Evolutionary conservation across 2,888 invertebrate species (phyloP).

Genomic region (Metallyticus violacea): DNA sequence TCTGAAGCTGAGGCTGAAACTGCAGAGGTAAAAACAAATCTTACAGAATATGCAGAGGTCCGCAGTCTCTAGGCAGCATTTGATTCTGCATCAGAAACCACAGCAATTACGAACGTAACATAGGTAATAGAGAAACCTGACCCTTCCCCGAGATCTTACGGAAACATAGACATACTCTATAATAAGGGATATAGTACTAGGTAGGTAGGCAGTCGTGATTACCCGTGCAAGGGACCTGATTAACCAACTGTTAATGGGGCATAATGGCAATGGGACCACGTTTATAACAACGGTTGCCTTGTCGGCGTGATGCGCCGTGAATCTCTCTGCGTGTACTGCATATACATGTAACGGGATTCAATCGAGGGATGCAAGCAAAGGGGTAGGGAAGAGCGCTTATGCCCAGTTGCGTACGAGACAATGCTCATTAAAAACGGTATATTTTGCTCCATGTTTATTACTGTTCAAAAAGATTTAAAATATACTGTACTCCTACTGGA

Average conservation of each 20-base stretch:
- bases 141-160: no score
- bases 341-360: not conserved
- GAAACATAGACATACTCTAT: not conserved
- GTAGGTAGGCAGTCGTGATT: not conserved
- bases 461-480: no score
- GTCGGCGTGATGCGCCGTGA: not conserved
- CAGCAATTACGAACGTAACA: not conserved
- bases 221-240: not conserved
- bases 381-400: not conserved
- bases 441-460: no score
- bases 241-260: slow-evolving; percentile 3
- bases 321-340: not conserved
- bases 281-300: not conserved
- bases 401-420: no score
- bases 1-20: no score
- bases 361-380: no score
- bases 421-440: no score
- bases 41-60: not conserved
- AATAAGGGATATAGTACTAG: not conserved
- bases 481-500: no score
- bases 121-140: not conserved
- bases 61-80: not conserved
- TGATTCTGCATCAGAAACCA: not conserved
- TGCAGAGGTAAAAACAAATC: no score
- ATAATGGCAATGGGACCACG: not conserved